phyloP scores from a whole-genome alignment of 23 tunicate genomes.

The Halocynthia aurantium region DNA sequence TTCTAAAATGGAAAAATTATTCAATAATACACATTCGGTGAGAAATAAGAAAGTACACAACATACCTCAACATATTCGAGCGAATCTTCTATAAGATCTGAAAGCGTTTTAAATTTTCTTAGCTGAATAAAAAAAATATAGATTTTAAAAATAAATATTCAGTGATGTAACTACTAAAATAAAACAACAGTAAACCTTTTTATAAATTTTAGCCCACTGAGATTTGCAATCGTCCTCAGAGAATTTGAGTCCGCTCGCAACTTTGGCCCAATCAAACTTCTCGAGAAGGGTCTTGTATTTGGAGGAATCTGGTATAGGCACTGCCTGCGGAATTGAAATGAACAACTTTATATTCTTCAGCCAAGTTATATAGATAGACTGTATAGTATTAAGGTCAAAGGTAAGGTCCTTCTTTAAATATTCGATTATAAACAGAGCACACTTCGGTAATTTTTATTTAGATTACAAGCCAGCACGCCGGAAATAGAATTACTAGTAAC shows the following conservation, averaged over 20 bases:
- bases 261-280: constrained; percentile 55
- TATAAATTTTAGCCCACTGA: constrained; percentile 44
- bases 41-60: neutral
- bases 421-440: too few relatives aligned
- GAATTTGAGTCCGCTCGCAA: constrained; percentile 35
- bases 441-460: too few relatives aligned
- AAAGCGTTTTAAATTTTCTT: constrained; percentile 74
- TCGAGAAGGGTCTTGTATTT: constrained; percentile 65
- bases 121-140: constrained; percentile 24
- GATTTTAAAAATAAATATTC: neutral
- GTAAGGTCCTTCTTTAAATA: too few relatives aligned
- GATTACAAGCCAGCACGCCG: neutral
- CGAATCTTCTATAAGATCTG: constrained; percentile 65
- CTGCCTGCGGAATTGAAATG: constrained; percentile 13
- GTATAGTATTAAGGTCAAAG: too few relatives aligned
- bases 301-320: constrained; percentile 46
- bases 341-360: too few relatives aligned
- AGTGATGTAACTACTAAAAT: neutral
- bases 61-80: constrained; percentile 52
- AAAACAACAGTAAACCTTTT: constrained; percentile 31
- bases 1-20: constrained; percentile 15
- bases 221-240: constrained; percentile 57
- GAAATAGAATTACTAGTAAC: neutral
- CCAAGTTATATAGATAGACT: too few relatives aligned
- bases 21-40: neutral